phyloP scores from a whole-genome alignment of 2,888 invertebrate species.

The Formica aserva region DNA sequence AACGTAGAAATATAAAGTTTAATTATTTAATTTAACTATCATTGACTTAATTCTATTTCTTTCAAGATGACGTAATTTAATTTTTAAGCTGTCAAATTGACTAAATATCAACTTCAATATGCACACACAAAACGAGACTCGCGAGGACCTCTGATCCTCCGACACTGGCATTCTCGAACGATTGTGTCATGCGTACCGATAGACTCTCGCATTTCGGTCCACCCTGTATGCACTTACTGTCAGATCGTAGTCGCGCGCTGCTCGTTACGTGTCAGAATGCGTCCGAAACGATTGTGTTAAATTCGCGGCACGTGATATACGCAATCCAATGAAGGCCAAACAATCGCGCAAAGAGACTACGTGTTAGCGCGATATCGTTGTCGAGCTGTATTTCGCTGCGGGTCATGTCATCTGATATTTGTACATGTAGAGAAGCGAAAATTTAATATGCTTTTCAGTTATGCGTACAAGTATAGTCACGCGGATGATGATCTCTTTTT shows the following conservation, averaged over 20 bases:
- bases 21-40: not conserved
- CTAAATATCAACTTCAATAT: not conserved
- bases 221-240: slow-evolving; percentile 51
- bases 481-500: not conserved
- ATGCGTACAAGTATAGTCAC: not conserved
- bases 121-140: not conserved
- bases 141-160: slow-evolving; percentile 69
- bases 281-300: slow-evolving; percentile 47
- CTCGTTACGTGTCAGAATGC: slow-evolving; percentile 60
- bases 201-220: slow-evolving; percentile 69
- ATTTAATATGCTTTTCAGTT: not conserved
- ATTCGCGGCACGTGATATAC: slow-evolving; percentile 37
- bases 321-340: slow-evolving; percentile 37
- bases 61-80: not conserved
- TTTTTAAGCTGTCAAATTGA: not conserved
- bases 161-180: slow-evolving; percentile 76
- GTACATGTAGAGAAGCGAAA: not conserved
- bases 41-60: not conserved
- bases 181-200: slow-evolving; percentile 77
- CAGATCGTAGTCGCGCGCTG: slow-evolving; percentile 69
- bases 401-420: slow-evolving; percentile 15
- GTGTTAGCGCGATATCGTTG: slow-evolving; percentile 29
- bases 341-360: slow-evolving; percentile 2
- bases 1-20: not conserved
- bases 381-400: not conserved